These are phyloP conservation scores for Lasaia peninsularis DNA, from an alignment of 1,140 invertebrate species.

Conservation along the genomic window DNA sequence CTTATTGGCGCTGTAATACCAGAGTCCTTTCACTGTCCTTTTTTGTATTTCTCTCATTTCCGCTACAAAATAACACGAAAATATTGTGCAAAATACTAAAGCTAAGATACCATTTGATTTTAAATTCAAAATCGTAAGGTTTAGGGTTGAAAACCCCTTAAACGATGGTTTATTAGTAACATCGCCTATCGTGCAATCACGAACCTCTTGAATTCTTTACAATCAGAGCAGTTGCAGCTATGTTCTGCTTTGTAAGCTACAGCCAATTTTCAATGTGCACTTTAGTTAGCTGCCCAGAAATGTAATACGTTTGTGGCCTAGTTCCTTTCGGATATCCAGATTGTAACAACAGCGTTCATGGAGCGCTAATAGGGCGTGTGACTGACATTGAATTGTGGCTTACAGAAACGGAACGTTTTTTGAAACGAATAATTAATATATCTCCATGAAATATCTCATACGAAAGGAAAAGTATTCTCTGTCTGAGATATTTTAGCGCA, in stretches of 20 bases:
- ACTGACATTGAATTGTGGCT: too few species aligned
- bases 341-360: background rate
- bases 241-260: slow-evolving; percentile 12
- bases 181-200: slow-evolving; percentile 40
- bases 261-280: background rate
- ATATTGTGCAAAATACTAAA: slow-evolving; percentile 35
- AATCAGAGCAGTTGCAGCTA: slow-evolving; percentile 19
- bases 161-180: slow-evolving; percentile 22
- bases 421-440: too few species aligned
- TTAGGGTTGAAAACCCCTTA: slow-evolving; percentile 19
- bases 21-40: slow-evolving; percentile 39
- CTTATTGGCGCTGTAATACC: slow-evolving; percentile 35
- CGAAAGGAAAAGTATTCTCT: too few species aligned
- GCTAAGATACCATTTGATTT: slow-evolving; percentile 23
- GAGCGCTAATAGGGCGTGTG: too few species aligned
- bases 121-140: slow-evolving; percentile 19
- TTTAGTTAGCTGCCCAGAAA: slow-evolving; percentile 3
- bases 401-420: too few species aligned
- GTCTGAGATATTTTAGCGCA: too few species aligned
- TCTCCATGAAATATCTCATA: too few species aligned
- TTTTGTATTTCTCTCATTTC: slow-evolving; percentile 48
- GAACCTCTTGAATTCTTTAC: slow-evolving; percentile 37
- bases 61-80: slow-evolving; percentile 42
- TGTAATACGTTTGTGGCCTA: background rate
- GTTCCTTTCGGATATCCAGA: background rate